Evolutionary conservation across 2,888 invertebrate genomes (phyloP).

Genomic region (Xestia c-nigrum): DNA sequence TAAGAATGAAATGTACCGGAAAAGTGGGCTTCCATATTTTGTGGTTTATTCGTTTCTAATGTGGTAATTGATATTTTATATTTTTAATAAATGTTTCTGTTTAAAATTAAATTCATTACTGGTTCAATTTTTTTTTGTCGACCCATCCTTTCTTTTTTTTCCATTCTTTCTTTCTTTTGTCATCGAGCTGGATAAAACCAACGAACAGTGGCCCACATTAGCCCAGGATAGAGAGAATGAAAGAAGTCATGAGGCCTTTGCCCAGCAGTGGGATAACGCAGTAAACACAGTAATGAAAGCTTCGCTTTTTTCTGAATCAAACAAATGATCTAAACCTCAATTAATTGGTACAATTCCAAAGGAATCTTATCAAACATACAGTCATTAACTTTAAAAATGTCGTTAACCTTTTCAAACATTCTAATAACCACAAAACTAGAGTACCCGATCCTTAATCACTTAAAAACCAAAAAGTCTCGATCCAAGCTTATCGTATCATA

Average conservation of each 20-base stretch:
- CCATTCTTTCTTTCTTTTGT: no score
- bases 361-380: constrained; percentile 45
- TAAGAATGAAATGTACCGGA: constrained; percentile 71
- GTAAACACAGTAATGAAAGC: no score
- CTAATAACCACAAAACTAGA: constrained; percentile 56
- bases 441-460: constrained; percentile 51
- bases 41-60: constrained; percentile 1
- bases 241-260: no score
- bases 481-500: constrained; percentile 66
- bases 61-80: not conserved
- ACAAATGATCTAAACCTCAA: constrained; percentile 30
- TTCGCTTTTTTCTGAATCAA: constrained; percentile 10
- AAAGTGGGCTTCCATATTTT: constrained; percentile 56
- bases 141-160: no score
- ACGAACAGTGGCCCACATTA: no score
- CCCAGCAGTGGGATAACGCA: no score
- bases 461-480: constrained; percentile 64
- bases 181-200: no score
- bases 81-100: not conserved
- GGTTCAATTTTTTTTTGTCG: not conserved
- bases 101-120: not conserved
- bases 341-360: constrained; percentile 47
- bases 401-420: constrained; percentile 40
- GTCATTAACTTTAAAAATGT: constrained; percentile 51
- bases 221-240: no score